Base-by-base conservation (phyloP, 2,888 invertebrate genomes). In the Baccha elongata region DNA sequence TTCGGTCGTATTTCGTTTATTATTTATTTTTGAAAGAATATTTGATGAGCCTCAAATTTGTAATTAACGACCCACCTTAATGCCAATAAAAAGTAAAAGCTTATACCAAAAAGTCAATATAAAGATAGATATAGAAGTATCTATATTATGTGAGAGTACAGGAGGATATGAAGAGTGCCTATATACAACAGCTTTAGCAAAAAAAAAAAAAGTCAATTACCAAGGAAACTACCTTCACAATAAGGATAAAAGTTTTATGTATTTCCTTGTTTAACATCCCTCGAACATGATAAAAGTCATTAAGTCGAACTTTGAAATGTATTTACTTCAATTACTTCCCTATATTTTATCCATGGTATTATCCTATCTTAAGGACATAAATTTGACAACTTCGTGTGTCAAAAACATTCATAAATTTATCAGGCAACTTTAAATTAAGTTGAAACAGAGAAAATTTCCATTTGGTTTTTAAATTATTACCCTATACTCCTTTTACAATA, bases 341-440 rank as follows among this genome's bases (percentile, higher is more conserved):
- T n/a, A n/a, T n/a, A n/a, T n/a, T n/a, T n/a, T n/a, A n/a, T n/a
- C n/a, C n/a, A n/a, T n/a, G n/a, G n/a, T n/a, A n/a, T n/a, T n/a
- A 40, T 23, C 40, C 32, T 35, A 40, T 29, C 42, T n/a, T 5
- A 26, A 53, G 6, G 32, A n/a, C 17, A 11, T 37, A 17, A 67
- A 62, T 10, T 53, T 73, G 67, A 60, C 67, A 73, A 58, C 52
- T 60, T 73, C n/a, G n/a, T 46, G 21, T 37, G 78, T 78, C 78
- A 78, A 21, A 29, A 44, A 67, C 72, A 78, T 46, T 17, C 65
- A 65, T 15, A 46, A 72, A 52, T 32, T 78, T 60, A 60, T 72
- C 50, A 67, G 44, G 5, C 26, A 67, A 48, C 40, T 52, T 73
- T n/a, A 52, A 67, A 73, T 60, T 73, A 67, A 58, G 29, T 60